Evolutionary conservation across 2,888 invertebrate species (phyloP), one percentile per base, ranked within the genome.

Genomic region (Volucella inanis): DNA sequence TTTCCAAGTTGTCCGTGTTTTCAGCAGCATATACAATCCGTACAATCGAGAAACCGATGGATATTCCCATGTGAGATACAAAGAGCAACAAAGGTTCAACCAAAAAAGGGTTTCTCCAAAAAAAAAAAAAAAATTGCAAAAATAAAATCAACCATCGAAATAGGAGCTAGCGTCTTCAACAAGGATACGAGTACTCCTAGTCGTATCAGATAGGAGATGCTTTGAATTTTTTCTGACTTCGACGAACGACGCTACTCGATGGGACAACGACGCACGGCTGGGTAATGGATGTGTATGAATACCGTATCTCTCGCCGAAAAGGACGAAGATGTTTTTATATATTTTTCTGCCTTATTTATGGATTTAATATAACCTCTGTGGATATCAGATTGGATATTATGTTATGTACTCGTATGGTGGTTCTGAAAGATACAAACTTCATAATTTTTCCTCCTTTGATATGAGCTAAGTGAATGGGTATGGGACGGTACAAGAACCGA

Each of bases 361-460:
- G 85, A 81, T 85, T 85, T 85, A 85, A 85, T 81, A 85, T 85
- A 85, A 85, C 81, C 85, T 77, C 76, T 67, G 62, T 59, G 74
- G 74, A 79, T 79, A 79, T 79, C 79, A 79, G 45, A 75, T 57
- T 75, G 62, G 65, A 79, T 75, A 83, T 83, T 84, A 84, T 84
- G 64, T 22, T 22, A 22, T 22, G 18, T n/a, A n/a, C n/a, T n/a
- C n/a, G n/a, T 62, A 71, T 78, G 85, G 31, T 31, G 31, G 81
- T 81, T 62, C 76, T 81, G 81, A 43, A 76, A 77, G 85, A 76
- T 80, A 84, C 61, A 79, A 84, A 81, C 81, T 85, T 81, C 85
- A 85, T 85, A 85, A 85, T 85, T 85, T 80, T 81, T 77, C 81
- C 57, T 76, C 15, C 76, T 81, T 81, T 81, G 76, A 76, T 85